phyloP scores from a whole-genome alignment of 2,113 vertebrate species.

The Pseudonaja textilis region DNA sequence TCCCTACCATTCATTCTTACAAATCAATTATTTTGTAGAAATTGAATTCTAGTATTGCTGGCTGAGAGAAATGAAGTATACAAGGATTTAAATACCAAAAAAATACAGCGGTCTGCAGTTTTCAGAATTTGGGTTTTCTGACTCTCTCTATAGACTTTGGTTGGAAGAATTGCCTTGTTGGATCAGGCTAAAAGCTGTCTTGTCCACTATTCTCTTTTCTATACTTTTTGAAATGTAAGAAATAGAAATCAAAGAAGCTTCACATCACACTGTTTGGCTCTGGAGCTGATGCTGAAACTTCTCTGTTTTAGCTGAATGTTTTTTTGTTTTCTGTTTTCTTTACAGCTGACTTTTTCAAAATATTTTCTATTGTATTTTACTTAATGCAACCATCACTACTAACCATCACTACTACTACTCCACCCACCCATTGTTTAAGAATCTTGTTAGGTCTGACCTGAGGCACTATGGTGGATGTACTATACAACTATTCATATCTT shows the following conservation, averaged over 20 bases:
- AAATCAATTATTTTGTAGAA: background rate
- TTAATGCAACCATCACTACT: background rate
- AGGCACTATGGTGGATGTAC: background rate
- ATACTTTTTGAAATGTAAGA: background rate
- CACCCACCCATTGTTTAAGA: background rate
- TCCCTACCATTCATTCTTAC: background rate
- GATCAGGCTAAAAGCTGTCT: background rate
- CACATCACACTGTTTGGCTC: background rate
- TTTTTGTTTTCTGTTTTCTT: background rate
- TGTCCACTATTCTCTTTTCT: background rate
- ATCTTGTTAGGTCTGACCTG: background rate
- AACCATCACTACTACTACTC: background rate
- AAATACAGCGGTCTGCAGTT: background rate
- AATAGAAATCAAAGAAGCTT: background rate
- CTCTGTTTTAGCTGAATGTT: background rate
- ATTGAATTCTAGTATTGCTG: background rate
- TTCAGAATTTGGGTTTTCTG: background rate
- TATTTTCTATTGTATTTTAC: background rate
- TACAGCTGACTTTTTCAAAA: background rate
- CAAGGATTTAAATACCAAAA: background rate
- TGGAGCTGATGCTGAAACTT: background rate
- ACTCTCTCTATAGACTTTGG: background rate
- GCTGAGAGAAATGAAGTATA: background rate
- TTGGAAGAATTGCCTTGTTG: background rate
- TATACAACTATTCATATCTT: background rate